Conservation (phyloP, 2,113 vertebrate genomes). For the Silurus glanis region DNA sequence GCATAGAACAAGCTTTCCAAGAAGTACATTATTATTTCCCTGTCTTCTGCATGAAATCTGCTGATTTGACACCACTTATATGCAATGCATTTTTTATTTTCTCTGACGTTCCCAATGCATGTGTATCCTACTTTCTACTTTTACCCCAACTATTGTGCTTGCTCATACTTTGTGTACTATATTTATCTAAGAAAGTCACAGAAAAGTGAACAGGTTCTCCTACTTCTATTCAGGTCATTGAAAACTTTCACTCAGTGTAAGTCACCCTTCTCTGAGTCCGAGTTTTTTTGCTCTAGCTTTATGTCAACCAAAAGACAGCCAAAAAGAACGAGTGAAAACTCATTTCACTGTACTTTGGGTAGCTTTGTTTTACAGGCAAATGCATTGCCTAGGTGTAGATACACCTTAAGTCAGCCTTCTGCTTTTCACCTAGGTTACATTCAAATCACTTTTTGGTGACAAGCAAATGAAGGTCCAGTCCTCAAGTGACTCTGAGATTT, state of each 20-base stretch:
- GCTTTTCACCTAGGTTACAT: conserved; percentile 23
- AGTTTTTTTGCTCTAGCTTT: conserved; percentile 6
- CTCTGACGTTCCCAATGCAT: conserved; percentile 4
- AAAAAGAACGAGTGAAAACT: not conserved
- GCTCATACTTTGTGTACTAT: conserved; percentile 30
- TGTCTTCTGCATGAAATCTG: not conserved
- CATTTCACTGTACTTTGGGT: conserved; percentile 19
- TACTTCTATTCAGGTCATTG: conserved; percentile 48
- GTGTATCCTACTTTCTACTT: conserved; percentile 44
- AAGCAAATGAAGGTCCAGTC: conserved; percentile 18
- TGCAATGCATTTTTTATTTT: conserved; percentile 3
- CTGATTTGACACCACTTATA: not conserved
- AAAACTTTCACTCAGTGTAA: conserved; percentile 29
- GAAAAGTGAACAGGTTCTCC: conserved; percentile 38
- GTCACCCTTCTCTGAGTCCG: conserved; percentile 8
- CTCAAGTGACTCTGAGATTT: not conserved
- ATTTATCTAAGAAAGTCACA: conserved; percentile 41
- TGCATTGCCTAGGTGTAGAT: not conserved
- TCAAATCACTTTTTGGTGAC: conserved; percentile 21
- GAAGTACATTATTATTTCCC: not conserved
- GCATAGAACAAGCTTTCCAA: not conserved
- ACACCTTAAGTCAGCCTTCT: conserved; percentile 11
- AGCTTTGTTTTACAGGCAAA: conserved; percentile 19
- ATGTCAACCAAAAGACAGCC: not conserved
- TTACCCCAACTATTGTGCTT: conserved; percentile 36